Evolutionary conservation across 1,140 invertebrate species (phyloP).

Genomic region (Vanessa atalanta): DNA sequence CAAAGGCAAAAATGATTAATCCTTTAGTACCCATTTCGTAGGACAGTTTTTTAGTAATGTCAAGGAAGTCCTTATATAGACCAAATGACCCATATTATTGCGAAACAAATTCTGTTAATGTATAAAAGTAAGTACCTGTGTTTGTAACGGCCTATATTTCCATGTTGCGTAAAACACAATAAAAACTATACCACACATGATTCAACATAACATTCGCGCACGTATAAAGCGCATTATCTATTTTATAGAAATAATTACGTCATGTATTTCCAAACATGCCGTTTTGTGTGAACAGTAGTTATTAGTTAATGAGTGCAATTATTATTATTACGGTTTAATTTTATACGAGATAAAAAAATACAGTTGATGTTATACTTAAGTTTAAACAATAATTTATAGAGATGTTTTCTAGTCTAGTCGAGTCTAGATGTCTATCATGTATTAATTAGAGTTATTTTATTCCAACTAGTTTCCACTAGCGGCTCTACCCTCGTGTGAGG

Average conservation of each 20-base stretch:
- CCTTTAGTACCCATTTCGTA: slow-evolving; percentile 21
- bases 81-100: slow-evolving; percentile 15
- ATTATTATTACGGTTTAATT: no score
- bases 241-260: slow-evolving; percentile 12
- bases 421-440: no score
- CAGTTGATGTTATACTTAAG: no score
- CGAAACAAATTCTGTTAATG: slow-evolving; percentile 13
- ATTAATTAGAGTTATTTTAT: no score
- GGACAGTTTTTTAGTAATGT: slow-evolving; percentile 1
- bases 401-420: no score
- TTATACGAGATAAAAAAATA: no score
- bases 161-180: slow-evolving; percentile 9
- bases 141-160: slow-evolving; percentile 12
- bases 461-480: no score
- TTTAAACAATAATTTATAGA: no score
- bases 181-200: slow-evolving; percentile 6
- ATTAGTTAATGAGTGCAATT: neutral
- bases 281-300: neutral
- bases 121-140: slow-evolving; percentile 5
- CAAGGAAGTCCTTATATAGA: slow-evolving; percentile 29
- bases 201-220: slow-evolving; percentile 10
- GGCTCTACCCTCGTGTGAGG: no score
- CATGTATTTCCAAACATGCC: neutral
- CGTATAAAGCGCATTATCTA: slow-evolving; percentile 23
- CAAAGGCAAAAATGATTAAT: slow-evolving; percentile 9